Base-by-base conservation (phyloP, 2,113 vertebrate genomes). In the Willisornis vidua region DNA sequence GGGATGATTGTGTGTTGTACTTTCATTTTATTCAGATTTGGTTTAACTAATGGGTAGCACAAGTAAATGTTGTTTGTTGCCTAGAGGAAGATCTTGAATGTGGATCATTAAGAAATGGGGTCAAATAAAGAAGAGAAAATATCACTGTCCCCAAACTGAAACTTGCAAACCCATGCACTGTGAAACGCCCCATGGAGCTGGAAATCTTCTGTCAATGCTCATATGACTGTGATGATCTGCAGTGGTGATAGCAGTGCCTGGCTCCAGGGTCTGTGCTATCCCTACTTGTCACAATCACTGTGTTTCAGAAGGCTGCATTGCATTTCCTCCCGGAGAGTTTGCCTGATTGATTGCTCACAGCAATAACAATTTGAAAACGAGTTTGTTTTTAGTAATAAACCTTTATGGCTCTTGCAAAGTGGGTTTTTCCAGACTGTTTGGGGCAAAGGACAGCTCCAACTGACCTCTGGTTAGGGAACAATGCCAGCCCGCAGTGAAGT, bases 31-130 rank as follows among this genome's bases (percentile, higher is more conserved):
- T 96, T 96, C 73, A 31, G 81, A 46, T 95, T 94, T 61, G 73
- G 62, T 91, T 94, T 95, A 95, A 87, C 66, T 95, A 94, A 94
- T 94, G 67, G 91, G 89, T 93, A 95, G 94, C 84, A 76, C 73
- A 87, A 92, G 89, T 96, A 96, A 94, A 95, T 95, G 96, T 85
- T 96, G 80, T 84, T 89, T 84, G 57, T 90, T 95, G 94, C 95
- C 95, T 89, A 63, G 80, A 89, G 96, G 94, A 84, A 84, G 91
- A 90, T 85, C 70, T 78, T 91, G 94, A 94, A 94, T 79, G 54
- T 65, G 63, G 87, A 94, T 96, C 91, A 70, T 96, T 96, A 95
- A 95, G 94, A 96, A 97, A 94, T 26, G 74, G 85, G 95, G 93
- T 97, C 96, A 96, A 91, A 94, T 82, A 66, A 85, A 84, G 84